Conservation (phyloP, 2,888 invertebrate species). For the Aporophyla lueneburgensis region DNA sequence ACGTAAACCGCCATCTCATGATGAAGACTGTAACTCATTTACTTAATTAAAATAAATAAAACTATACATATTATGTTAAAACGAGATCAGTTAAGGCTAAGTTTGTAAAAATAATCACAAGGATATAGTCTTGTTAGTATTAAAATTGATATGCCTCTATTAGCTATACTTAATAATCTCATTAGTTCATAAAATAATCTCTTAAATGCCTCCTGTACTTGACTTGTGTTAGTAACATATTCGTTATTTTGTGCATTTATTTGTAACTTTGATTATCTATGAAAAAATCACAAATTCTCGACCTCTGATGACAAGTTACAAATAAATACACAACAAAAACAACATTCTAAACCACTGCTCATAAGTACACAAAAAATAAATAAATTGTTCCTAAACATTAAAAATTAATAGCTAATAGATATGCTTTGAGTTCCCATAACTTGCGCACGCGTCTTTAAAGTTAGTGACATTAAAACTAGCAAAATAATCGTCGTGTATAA, state of each 20-base stretch:
- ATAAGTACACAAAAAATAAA: conserved; percentile 50
- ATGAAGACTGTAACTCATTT: neutral
- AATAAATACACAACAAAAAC: conserved; percentile 14
- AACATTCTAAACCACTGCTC: conserved; percentile 10
- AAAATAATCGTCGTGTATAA: conserved; percentile 97
- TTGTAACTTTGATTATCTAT: neutral
- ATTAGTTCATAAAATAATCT: conserved; percentile 42
- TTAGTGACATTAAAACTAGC: conserved; percentile 96
- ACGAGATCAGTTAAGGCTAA: conserved; percentile 57
- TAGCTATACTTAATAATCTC: conserved; percentile 41
- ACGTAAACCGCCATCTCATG: neutral
- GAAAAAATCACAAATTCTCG: neutral
- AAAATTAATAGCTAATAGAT: conserved; percentile 63
- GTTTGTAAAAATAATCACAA: conserved; percentile 39
- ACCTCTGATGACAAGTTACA: neutral
- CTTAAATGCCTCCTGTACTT: conserved; percentile 20
- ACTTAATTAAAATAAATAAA: conserved; percentile 32
- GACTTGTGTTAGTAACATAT: neutral
- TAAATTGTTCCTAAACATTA: conserved; percentile 30
- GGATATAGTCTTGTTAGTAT: conserved; percentile 34
- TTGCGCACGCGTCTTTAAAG: conserved; percentile 95
- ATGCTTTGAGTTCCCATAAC: conserved; percentile 79
- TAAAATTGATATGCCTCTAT: conserved; percentile 42
- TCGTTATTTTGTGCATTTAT: conserved; percentile 18
- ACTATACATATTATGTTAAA: conserved; percentile 35